Conservation (phyloP, 2,888 invertebrate species). For the Anagyrus pseudococci region DNA sequence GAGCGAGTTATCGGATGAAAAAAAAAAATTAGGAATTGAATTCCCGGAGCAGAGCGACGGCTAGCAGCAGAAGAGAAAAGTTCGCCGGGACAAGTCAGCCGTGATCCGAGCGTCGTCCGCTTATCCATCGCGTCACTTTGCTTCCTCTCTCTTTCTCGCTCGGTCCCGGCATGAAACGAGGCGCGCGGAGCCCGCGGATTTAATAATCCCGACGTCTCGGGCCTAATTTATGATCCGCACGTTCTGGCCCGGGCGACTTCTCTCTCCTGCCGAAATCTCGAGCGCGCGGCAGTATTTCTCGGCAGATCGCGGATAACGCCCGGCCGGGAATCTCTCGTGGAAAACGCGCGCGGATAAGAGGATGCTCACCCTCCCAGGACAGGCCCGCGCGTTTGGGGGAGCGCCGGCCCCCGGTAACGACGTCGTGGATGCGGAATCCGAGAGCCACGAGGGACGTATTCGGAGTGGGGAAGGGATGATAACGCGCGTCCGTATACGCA, state of each 20-base stretch:
- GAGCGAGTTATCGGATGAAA: too few relatives aligned
- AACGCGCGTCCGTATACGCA: conserved; percentile 39
- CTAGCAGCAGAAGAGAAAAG: too few relatives aligned
- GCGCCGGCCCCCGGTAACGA: too few relatives aligned
- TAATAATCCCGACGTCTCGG: conserved; percentile 30
- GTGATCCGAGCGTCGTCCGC: background rate
- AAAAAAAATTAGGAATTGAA: too few relatives aligned
- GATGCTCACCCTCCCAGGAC: background rate
- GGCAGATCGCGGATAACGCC: conserved; percentile 28
- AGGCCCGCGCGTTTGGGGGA: too few relatives aligned
- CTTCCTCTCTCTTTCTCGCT: background rate
- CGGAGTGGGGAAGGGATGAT: conserved; percentile 29
- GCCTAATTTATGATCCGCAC: conserved; percentile 27
- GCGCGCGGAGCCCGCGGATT: conserved; percentile 23
- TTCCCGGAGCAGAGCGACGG: too few relatives aligned
- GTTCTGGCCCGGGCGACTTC: background rate
- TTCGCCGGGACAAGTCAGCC: background rate
- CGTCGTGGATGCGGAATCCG: too few relatives aligned
- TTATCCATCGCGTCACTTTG: conserved; percentile 2
- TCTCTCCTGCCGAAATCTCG: conserved; percentile 22
- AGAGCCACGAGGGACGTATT: too few relatives aligned
- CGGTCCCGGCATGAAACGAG: conserved; percentile 12
- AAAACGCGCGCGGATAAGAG: conserved; percentile 10
- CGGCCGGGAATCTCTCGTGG: conserved; percentile 15
- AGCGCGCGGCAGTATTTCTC: conserved; percentile 19